Conservation (phyloP, 2,797 vertebrate genomes). For the Decapterus maruadsi region DNA sequence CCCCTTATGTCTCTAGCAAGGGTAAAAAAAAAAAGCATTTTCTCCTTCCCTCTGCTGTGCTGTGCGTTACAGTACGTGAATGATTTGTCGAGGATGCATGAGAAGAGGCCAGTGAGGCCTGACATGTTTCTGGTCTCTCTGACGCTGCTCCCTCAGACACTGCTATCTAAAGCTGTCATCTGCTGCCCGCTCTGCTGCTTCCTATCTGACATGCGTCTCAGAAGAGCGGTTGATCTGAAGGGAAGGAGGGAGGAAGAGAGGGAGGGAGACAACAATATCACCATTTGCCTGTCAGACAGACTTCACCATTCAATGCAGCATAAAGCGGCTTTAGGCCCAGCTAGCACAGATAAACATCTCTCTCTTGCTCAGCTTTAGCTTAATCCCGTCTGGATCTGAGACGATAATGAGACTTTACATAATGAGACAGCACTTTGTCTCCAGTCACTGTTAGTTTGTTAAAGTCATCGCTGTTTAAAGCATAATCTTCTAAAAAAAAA, state of each 20-base stretch:
- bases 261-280: constrained; percentile 47
- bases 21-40: neutral
- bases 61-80: neutral
- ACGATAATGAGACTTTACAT: constrained; percentile 32
- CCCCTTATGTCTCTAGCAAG: neutral
- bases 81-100: constrained; percentile 30
- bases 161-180: constrained; percentile 73
- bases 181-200: constrained; percentile 51
- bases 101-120: constrained; percentile 50
- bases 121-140: constrained; percentile 52
- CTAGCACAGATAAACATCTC: constrained; percentile 42
- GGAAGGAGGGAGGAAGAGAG: constrained; percentile 12
- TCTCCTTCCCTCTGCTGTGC: neutral
- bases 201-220: constrained; percentile 64
- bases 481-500: neutral
- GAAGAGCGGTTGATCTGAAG: constrained; percentile 47
- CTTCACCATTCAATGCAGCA: constrained; percentile 24
- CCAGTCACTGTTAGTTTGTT: constrained; percentile 5
- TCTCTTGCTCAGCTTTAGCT: constrained; percentile 31
- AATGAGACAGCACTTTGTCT: constrained; percentile 23
- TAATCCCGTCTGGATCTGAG: constrained; percentile 48
- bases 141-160: constrained; percentile 51
- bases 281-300: constrained; percentile 59
- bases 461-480: constrained; percentile 5
- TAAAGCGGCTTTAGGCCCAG: constrained; percentile 44